phyloP scores from a whole-genome alignment of 2,888 invertebrate genomes.

The Rugalucina vietnamica region DNA sequence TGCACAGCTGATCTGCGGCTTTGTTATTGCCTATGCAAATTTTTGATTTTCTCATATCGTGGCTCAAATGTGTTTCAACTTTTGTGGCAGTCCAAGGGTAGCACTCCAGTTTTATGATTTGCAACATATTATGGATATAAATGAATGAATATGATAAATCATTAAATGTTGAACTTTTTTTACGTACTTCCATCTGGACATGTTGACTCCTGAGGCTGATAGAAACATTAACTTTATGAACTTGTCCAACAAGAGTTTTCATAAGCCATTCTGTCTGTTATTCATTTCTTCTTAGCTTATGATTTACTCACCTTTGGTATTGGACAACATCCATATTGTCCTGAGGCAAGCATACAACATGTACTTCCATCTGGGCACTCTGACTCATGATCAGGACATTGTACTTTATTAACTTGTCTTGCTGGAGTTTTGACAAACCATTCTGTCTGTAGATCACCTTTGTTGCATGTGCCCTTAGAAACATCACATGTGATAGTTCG shows the following conservation, averaged over 20 bases:
- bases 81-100: no score
- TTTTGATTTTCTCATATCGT: no score
- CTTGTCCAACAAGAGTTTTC: slow-evolving; percentile 17
- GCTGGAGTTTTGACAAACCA: slow-evolving; percentile 39
- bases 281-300: neutral
- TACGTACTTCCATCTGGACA: slow-evolving; percentile 75
- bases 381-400: slow-evolving; percentile 43
- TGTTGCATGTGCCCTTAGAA: neutral
- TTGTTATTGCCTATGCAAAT: no score
- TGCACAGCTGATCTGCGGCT: no score
- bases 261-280: slow-evolving; percentile 51
- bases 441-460: neutral
- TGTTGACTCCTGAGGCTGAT: slow-evolving; percentile 38
- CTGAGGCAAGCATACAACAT: slow-evolving; percentile 67
- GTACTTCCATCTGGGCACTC: slow-evolving; percentile 69
- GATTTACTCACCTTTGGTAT: slow-evolving; percentile 40
- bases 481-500: slow-evolving; percentile 45
- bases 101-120: no score
- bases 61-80: no score
- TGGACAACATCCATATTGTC: slow-evolving; percentile 73
- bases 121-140: no score
- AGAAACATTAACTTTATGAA: slow-evolving; percentile 26
- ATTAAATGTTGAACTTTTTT: no score
- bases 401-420: neutral
- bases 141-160: no score